Evolutionary conservation across 2,797 vertebrate genomes (phyloP).

Genomic region (Holocentrus rufus): DNA sequence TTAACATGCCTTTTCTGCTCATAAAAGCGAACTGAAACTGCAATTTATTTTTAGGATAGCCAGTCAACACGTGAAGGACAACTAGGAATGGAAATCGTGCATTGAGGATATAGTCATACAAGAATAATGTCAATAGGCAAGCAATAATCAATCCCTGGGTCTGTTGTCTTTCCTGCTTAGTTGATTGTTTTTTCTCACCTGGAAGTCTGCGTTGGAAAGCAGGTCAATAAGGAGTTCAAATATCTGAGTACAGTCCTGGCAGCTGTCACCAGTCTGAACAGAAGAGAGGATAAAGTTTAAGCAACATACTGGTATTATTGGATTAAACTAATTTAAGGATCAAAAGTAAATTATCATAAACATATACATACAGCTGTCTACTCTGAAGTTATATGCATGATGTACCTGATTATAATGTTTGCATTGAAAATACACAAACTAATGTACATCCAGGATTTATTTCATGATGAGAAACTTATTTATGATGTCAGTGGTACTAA

Average conservation of each 20-base stretch:
- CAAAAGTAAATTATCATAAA: too few species aligned
- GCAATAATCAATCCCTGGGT: conserved; percentile 33
- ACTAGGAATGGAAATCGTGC: neutral
- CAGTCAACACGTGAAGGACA: conserved; percentile 1
- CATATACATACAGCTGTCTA: too few species aligned
- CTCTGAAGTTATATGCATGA: too few species aligned
- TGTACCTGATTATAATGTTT: too few species aligned
- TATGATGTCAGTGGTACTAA: neutral
- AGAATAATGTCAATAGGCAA: conserved; percentile 46
- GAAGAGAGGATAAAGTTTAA: too few species aligned
- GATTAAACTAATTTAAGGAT: too few species aligned
- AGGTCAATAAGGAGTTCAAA: conserved; percentile 75
- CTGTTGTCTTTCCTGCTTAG: conserved; percentile 35
- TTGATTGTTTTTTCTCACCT: conserved; percentile 66
- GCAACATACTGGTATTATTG: neutral
- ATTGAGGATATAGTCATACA: conserved; percentile 7
- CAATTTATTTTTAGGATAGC: conserved; percentile 14
- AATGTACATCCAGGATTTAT: neutral
- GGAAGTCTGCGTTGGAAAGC: conserved; percentile 74
- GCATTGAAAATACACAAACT: too few species aligned
- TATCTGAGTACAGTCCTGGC: conserved; percentile 81
- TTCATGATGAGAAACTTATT: neutral
- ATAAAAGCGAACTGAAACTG: neutral
- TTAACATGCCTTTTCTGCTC: conserved; percentile 16
- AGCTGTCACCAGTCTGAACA: conserved; percentile 71